Base-by-base conservation (phyloP, 2,797 vertebrate species). In the Diceros bicornis region DNA sequence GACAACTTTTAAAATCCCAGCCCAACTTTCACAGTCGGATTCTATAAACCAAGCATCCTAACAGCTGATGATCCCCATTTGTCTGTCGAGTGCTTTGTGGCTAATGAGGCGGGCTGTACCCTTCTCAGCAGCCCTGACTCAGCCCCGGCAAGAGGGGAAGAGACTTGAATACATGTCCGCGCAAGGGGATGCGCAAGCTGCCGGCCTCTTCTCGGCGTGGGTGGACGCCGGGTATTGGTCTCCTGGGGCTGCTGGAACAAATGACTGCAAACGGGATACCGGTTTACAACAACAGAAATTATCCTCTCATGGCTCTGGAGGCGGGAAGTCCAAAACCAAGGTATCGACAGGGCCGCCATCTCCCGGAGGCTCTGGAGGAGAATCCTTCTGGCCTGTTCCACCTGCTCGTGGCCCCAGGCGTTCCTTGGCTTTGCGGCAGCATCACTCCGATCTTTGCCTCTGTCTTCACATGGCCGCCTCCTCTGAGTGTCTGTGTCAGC, bases 1-100 rank as follows among this genome's bases (percentile, higher is more conserved):
- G 78, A 87, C 37, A 84, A 50, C 41, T 64, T 96, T 37, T 61
- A 72, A 82, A 81, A 93, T 77, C 62, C 75, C 16, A 72, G 20
- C 55, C 29, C 81, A 55, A 82, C 25, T 64, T 14, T 47, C 64
- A 90, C 50, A 96, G 66, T 88, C 41, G 25, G 5, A n/a, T 41
- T 69, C 14, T 79, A 44, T 55, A 79, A 71, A 87, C 81, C 84
- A 75, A 27, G 85, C 79, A 34, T 55, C 62, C 4, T 32, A 61
- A 29, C 37, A 50, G 41, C 71, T 77, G 64, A 64, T 20, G n/a
- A 57, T 13, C 47, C 32, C 37, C 25, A 10, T 59, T 52, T 90
- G 52, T 64, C 20, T 3, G 12, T 21, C n/a, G 52, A 62, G 64
- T 44, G 50, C 37, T 34, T 29, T 77, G 77, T 71, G 59, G 59